Evolutionary conservation across 2,888 invertebrate species (phyloP).

Genomic region (Netelia virgata): DNA sequence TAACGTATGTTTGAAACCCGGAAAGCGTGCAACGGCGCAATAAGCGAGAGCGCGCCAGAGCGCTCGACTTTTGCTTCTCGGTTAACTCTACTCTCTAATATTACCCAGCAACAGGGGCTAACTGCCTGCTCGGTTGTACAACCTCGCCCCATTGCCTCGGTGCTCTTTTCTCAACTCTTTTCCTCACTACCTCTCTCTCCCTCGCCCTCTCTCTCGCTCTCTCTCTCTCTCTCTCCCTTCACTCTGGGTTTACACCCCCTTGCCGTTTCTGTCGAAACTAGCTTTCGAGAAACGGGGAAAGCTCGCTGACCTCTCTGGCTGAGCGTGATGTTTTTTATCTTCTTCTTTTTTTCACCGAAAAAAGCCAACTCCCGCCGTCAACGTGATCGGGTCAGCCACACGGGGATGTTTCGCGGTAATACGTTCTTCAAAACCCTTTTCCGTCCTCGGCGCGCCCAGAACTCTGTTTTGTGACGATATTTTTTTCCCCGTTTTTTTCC

Average conservation of each 20-base stretch:
- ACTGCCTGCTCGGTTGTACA: conserved; percentile 23
- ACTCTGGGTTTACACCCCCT: neutral
- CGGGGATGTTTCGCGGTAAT: no score
- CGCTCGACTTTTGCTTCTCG: conserved; percentile 53
- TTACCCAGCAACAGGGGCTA: conserved; percentile 47
- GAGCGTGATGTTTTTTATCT: neutral
- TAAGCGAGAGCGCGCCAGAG: conserved; percentile 47
- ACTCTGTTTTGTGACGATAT: no score
- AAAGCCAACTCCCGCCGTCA: no score
- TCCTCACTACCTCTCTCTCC: neutral
- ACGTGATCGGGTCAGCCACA: no score
- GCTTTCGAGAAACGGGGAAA: conserved; percentile 13
- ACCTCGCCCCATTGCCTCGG: conserved; percentile 31
- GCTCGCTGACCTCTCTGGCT: conserved; percentile 1
- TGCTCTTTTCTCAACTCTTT: conserved; percentile 20
- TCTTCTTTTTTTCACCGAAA: neutral
- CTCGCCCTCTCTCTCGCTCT: neutral
- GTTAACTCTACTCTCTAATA: conserved; percentile 54
- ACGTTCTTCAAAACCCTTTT: no score
- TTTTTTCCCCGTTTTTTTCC: no score
- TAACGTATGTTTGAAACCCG: neutral
- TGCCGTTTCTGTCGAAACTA: conserved; percentile 41
- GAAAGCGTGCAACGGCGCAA: conserved; percentile 65
- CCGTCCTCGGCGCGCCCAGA: no score
- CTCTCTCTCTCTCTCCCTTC: neutral